Evolutionary conservation across 2,797 vertebrate species (phyloP), one percentile per base, ranked within the genome.

Genomic region (Varecia variegata): DNA sequence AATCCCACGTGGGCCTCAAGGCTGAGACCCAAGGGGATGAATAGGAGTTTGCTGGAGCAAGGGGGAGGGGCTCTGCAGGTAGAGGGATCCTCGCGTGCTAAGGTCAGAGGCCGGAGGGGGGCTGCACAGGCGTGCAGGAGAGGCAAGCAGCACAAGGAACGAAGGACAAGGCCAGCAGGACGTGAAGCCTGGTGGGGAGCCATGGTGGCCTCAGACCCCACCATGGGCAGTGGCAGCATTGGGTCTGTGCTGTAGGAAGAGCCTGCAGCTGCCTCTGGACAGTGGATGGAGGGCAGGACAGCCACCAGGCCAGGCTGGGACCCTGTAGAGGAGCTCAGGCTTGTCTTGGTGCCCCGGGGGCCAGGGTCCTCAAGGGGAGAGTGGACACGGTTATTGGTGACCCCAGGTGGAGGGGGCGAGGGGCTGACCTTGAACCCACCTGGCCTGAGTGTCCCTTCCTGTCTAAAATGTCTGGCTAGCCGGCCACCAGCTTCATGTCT

Each of bases 191-290:
- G 2, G 2, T 35, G 58, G 38, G 35, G 58, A 73, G 58, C 43
- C 14, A 1, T 4, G 7, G 67, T 3, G 2, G 45, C 62, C 38
- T 9, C 0, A 2, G 47, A 62, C 38, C 71, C 40, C 60, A 30
- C 1, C 45, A 30, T 6, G 0, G 7, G 14, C 38, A 15, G 23
- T 10, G 71, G 54, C 56, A 20, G 0, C 23, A 2, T 40, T 5
- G 67, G 47, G 30, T 52, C 17, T 38, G 9, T 40, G 23, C 43
- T 27, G 87, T 87, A 32, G 30, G 52, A 62, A 58, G 67, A 80
- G 47, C 47, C 40, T 71, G 18, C 35, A 60, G 38, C 7, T 47
- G 12, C 21, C 50, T 52, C 18, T 60, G 65, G 38, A 58, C n/a
- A 43, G 45, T 65, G n/a, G 52, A 25, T 6, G 1, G 50, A 15